Base-by-base conservation (phyloP, 2,113 vertebrate species). In the Salminus brasiliensis region DNA sequence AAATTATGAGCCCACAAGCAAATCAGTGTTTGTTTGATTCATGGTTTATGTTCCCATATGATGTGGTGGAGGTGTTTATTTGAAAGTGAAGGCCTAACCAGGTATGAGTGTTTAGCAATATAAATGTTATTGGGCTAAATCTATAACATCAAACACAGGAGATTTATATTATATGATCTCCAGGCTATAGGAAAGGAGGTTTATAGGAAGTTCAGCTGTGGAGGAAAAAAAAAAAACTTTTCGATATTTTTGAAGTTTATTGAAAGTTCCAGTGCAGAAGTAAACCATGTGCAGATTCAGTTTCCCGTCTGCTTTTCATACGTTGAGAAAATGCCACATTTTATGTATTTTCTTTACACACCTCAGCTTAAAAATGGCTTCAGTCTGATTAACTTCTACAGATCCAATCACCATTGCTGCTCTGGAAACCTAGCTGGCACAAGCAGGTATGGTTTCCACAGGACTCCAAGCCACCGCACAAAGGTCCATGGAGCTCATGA, bases 41-140 rank as follows among this genome's bases (percentile, higher is more conserved):
- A 69, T 15, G 57, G 62, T 41, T 76, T 74, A 43, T 49, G 84
- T 57, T 47, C 52, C 41, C 15, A 47, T 69, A 41, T 74, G 69
- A 85, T 74, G 80, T 85, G 80, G 81, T 57, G 43, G 30, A 71
- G 59, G 47, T 52, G 70, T 85, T 85, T 83, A 83, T 78, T 83
- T 83, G 69, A 18, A 21, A 43, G 62, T 34, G 34, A 23, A 52
- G 47, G n/a, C 12, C 65, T 71, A 68, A 81, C 60, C 39, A 55
- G 25, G 36, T 43, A 63, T 79, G 47, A 39, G 63, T 27, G 23
- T 73, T 85, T 71, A 82, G 62, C 55, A 69, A 34, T 80, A 76
- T 79, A 80, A 82, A 82, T 83, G 74, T 77, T 85, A 77, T 45
- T n/a, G 36, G 21, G 23, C 15, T 47, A 62, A 80, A 69, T 30